A percentile compares a stretch with the other conserved stretches of the same genome.
phyloP scores from a whole-genome alignment of 2,797 vertebrate genomes.

The Poliocrania exsul region DNA sequence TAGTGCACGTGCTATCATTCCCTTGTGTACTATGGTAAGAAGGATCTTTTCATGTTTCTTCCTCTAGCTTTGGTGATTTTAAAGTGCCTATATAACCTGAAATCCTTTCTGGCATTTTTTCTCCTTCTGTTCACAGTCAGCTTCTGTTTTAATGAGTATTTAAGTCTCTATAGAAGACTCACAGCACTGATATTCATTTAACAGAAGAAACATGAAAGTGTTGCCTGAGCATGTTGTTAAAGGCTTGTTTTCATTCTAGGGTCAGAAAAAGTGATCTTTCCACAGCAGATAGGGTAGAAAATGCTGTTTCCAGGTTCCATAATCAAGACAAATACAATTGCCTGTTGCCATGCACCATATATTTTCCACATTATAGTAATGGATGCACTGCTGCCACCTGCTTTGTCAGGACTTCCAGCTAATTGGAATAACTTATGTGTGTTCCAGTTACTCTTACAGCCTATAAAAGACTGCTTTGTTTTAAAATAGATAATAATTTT shows the following conservation, averaged over 20 bases:
- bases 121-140: not conserved
- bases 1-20: not conserved
- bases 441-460: constrained; percentile 51
- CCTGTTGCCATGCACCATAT: constrained; percentile 42
- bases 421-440: constrained; percentile 73
- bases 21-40: not conserved
- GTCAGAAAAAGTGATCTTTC: constrained; percentile 31
- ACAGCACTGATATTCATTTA: not conserved
- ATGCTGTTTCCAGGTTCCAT: constrained; percentile 35
- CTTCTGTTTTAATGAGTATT: constrained; percentile 12
- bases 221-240: not conserved
- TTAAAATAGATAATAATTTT: constrained; percentile 60
- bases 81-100: not conserved
- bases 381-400: constrained; percentile 54
- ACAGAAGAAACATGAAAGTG: not conserved
- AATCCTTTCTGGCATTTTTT: not conserved
- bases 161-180: not conserved
- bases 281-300: constrained; percentile 22
- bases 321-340: constrained; percentile 54
- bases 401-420: constrained; percentile 66
- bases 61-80: not conserved
- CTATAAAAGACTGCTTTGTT: constrained; percentile 62
- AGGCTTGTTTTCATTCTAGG: not conserved
- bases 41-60: not conserved
- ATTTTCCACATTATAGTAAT: constrained; percentile 55